Evolutionary conservation across 2,888 invertebrate species (phyloP).

Genomic region (Leucoptera coffeella): DNA sequence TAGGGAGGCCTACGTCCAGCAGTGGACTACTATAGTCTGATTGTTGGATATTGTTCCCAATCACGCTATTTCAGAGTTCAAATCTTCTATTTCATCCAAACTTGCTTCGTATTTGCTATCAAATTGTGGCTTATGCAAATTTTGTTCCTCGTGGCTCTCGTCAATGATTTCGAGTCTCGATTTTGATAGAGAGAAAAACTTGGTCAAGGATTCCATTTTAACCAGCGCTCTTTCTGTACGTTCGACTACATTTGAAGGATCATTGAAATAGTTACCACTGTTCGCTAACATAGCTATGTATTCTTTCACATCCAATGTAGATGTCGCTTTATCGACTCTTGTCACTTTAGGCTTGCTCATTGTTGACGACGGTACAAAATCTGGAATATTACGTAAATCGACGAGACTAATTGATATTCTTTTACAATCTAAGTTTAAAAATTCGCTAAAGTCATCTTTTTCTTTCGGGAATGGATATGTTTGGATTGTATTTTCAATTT

Average conservation of each 20-base stretch:
- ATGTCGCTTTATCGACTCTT: conserved; percentile 35
- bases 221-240: conserved; percentile 29
- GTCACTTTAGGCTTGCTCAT: conserved; percentile 31
- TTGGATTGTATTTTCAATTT: conserved; percentile 27
- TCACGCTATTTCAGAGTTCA: conserved; percentile 7
- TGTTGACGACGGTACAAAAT: conserved; percentile 31
- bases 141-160: conserved; percentile 29
- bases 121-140: conserved; percentile 12
- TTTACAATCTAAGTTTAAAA: conserved; percentile 21
- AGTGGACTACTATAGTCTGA: no score
- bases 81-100: conserved; percentile 37
- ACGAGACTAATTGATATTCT: conserved; percentile 33
- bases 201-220: conserved; percentile 34
- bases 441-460: conserved; percentile 14
- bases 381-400: conserved; percentile 37
- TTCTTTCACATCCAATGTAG: conserved; percentile 35
- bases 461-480: conserved; percentile 18
- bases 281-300: conserved; percentile 22
- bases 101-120: conserved; percentile 25
- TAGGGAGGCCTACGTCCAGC: no score
- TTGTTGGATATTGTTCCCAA: not conserved
- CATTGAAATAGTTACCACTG: no score
- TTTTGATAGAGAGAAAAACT: conserved; percentile 34
- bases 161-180: conserved; percentile 42
- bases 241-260: conserved; percentile 18